Conservation (phyloP, 2,797 vertebrate genomes). For the Adelosebastes latens region DNA sequence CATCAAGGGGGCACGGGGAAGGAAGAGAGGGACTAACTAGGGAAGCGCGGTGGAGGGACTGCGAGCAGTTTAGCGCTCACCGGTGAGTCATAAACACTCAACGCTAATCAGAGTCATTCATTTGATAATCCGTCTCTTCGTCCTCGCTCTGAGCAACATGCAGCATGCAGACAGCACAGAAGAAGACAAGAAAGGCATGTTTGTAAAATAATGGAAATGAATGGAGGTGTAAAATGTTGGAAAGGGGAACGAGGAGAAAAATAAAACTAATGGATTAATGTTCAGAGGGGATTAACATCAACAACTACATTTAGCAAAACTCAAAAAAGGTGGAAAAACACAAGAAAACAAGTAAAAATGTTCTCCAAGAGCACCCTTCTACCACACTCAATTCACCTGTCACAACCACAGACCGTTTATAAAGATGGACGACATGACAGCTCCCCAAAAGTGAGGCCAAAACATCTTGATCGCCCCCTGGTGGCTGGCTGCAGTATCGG, state of each 20-base stretch:
- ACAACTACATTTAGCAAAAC: background rate
- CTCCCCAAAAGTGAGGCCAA: no score
- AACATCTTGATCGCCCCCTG: no score
- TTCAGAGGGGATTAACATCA: slow-evolving; percentile 11
- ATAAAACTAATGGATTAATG: background rate
- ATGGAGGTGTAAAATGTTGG: slow-evolving; percentile 17
- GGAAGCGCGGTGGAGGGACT: slow-evolving; percentile 42
- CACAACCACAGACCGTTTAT: background rate
- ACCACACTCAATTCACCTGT: background rate
- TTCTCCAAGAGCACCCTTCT: background rate
- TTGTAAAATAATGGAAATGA: slow-evolving; percentile 56
- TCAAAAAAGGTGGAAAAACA: background rate
- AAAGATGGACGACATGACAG: no score
- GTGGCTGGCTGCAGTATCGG: no score
- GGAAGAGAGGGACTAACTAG: slow-evolving; percentile 8
- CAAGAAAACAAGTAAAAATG: background rate
- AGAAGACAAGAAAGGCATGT: slow-evolving; percentile 72
- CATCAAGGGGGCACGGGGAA: background rate
- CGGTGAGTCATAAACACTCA: slow-evolving; percentile 78
- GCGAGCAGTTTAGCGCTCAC: slow-evolving; percentile 85
- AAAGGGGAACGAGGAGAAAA: slow-evolving; percentile 25
- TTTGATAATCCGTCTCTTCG: slow-evolving; percentile 88
- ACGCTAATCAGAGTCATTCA: slow-evolving; percentile 88
- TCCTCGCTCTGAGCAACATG: slow-evolving; percentile 88
- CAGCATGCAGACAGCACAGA: slow-evolving; percentile 82